Evolutionary conservation across 2,888 invertebrate genomes (phyloP).

Genomic region (Podabrus alpinus): DNA sequence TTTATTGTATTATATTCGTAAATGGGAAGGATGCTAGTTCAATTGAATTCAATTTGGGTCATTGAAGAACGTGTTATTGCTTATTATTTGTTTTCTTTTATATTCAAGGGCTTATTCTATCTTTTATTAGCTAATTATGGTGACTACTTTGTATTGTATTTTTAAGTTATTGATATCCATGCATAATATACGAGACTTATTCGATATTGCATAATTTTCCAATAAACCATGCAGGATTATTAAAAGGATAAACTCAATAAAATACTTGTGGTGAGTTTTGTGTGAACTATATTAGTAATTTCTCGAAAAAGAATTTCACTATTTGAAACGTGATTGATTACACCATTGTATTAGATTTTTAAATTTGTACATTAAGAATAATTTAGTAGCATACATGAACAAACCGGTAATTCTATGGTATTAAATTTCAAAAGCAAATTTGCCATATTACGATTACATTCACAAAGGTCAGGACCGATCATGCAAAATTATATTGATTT

Average conservation of each 20-base stretch:
- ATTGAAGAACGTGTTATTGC: slow-evolving; percentile 29
- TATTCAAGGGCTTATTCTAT: slow-evolving; percentile 12
- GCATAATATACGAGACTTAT: no score
- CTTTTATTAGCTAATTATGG: background rate
- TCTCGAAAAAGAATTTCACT: slow-evolving; percentile 4
- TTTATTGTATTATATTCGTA: slow-evolving; percentile 32
- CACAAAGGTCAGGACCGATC: slow-evolving; percentile 11
- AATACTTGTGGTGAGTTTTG: background rate
- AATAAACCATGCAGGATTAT: no score
- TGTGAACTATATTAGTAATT: background rate
- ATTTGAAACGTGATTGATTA: slow-evolving; percentile 12
- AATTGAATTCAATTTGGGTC: slow-evolving; percentile 34
- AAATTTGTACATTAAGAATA: slow-evolving; percentile 18
- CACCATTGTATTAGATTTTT: slow-evolving; percentile 15
- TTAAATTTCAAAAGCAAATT: slow-evolving; percentile 8
- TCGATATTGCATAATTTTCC: no score
- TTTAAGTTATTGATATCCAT: background rate
- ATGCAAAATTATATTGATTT: slow-evolving; percentile 20
- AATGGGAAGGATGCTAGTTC: slow-evolving; percentile 31
- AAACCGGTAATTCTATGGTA: slow-evolving; percentile 11
- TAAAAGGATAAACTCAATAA: background rate
- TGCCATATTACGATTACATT: slow-evolving; percentile 6
- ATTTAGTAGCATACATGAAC: slow-evolving; percentile 24
- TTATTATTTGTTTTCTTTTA: slow-evolving; percentile 9
- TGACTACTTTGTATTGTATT: background rate